phyloP scores from a whole-genome alignment of 2,888 invertebrate genomes.

The Harpalus rufipes region DNA sequence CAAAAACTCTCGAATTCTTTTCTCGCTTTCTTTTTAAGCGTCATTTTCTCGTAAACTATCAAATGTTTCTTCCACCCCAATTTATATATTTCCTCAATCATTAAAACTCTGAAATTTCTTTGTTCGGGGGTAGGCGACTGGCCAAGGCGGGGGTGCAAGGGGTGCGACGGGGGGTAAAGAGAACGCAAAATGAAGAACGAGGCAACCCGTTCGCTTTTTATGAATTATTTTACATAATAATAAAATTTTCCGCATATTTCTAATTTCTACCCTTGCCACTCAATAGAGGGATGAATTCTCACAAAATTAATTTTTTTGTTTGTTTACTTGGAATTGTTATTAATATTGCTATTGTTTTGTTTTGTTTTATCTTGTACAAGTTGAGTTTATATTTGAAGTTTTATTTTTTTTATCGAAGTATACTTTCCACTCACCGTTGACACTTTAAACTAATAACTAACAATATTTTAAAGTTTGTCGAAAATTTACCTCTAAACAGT shows the following conservation, averaged over 20 bases:
- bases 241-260: constrained; percentile 66
- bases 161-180: background rate
- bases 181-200: constrained; percentile 58
- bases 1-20: no score
- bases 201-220: constrained; percentile 60
- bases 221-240: constrained; percentile 66
- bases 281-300: constrained; percentile 22
- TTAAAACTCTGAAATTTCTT: constrained; percentile 64
- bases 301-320: constrained; percentile 1
- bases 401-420: no score
- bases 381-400: background rate
- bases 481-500: no score
- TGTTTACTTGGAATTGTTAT: constrained; percentile 4
- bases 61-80: constrained; percentile 60
- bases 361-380: background rate
- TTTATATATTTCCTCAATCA: constrained; percentile 64
- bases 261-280: constrained; percentile 48
- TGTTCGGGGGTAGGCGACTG: constrained; percentile 41
- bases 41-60: constrained; percentile 46
- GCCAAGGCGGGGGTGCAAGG: constrained; percentile 25
- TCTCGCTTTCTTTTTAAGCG: background rate
- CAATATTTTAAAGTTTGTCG: no score
- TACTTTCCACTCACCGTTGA: no score
- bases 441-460: no score
- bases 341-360: background rate